A percentile compares a stretch with the other conserved stretches of the same genome.
phyloP scores from a whole-genome alignment of 2,888 invertebrate genomes.

The Acanthopleura granulata region DNA sequence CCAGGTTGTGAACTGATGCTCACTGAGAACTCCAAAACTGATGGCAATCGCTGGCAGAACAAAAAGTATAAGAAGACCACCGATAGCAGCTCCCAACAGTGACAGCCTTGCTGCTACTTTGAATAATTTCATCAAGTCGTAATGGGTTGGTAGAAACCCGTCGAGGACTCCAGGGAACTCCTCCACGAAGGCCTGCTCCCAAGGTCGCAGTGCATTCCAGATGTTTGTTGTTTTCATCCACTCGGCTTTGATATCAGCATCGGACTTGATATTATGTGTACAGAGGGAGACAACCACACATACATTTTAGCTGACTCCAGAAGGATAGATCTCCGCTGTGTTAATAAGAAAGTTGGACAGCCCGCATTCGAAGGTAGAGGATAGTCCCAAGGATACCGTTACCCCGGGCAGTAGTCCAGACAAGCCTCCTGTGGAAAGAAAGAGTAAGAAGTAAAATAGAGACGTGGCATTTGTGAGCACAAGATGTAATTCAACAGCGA shows the following conservation, averaged over 20 bases:
- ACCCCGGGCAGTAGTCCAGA: background rate
- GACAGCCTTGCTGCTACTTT: no score
- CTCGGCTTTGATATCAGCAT: constrained; percentile 22
- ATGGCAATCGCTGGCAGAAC: no score
- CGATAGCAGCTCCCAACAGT: no score
- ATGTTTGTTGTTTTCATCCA: constrained; percentile 38
- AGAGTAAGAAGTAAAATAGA: no score
- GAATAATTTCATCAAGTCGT: no score
- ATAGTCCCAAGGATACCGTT: background rate
- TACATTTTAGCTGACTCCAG: constrained; percentile 29
- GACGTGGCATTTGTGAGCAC: no score
- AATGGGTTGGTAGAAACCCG: no score
- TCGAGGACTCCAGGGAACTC: background rate
- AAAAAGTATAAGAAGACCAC: no score
- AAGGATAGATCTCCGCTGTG: background rate
- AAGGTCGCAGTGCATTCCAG: constrained; percentile 38
- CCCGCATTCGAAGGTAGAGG: background rate
- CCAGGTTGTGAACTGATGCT: no score
- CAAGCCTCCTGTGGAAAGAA: background rate
- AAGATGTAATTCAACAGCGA: no score
- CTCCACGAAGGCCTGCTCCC: constrained; percentile 28
- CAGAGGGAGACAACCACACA: constrained; percentile 22
- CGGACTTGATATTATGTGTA: background rate
- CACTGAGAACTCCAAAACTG: no score
- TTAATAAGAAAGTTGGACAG: background rate